Base-by-base conservation (phyloP, 2,888 invertebrate species). In the Pachymerium ferrugineum region DNA sequence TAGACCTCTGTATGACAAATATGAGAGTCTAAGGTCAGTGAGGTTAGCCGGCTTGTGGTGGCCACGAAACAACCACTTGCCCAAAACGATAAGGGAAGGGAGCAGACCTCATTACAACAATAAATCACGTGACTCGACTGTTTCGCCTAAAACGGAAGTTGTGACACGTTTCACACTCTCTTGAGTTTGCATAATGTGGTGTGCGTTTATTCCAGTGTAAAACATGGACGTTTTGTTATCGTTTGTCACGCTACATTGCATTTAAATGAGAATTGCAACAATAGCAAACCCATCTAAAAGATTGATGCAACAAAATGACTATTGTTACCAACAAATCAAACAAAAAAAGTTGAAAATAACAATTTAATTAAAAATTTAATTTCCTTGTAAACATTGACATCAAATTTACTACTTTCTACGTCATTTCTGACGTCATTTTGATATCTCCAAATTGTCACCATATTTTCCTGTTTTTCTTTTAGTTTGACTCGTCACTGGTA, bases 111-210 rank as follows among this genome's bases (percentile, higher is more conserved):
- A 3, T 12, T 12, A 16, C 3, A 54, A 54, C 47, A 54, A 62
- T 62, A 62, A 62, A 62, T 62, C 62, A 22, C 25, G 62, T 62
- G 62, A 62, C 62, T 62, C 62, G 62, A 28, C 62, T 22, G 62
- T 62, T 62, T 62, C 25, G 25, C 62, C 10, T 62, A 62, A 62
- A 62, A 25, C 62, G 62, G 62, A 62, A 62, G 62, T 62, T 62
- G 62, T 62, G 62, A 62, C 62, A 62, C 28, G 62, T 62, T 62
- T 62, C 62, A 62, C 62, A 62, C 62, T 62, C 62, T 62, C 62
- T 62, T 62, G 62, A 62, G 62, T 62, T 62, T 28, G 62, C 62
- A 62, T 62, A 62, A 62, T 62, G 62, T 28, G 62, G 62, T 62
- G 62, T 62, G 28, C 62, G 62, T 28, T 62, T 62, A 62, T 62